These are phyloP conservation scores for Charanyca ferruginea DNA, from an alignment of 2,888 invertebrate species.

Conservation along the genomic window DNA sequence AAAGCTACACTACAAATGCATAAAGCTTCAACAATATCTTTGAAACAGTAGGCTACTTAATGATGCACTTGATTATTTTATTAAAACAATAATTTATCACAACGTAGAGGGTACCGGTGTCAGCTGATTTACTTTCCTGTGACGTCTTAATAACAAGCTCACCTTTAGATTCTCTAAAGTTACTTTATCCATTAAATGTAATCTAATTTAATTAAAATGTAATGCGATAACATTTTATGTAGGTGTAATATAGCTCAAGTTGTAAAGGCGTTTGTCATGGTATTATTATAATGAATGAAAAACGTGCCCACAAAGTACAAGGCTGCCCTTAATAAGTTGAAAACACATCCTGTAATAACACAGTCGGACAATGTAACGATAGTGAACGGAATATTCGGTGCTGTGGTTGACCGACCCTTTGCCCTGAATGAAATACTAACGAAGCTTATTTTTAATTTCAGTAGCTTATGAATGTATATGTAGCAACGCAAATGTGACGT, in stretches of 20 bases:
- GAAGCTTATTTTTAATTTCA: slow-evolving; percentile 67
- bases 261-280: slow-evolving; percentile 29
- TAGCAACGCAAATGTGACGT: slow-evolving; percentile 45
- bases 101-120: slow-evolving; percentile 4
- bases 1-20: not conserved
- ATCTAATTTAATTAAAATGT: slow-evolving; percentile 56
- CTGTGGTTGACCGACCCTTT: slow-evolving; percentile 48
- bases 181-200: slow-evolving; percentile 31
- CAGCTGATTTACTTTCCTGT: slow-evolving; percentile 23
- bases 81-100: slow-evolving; percentile 19
- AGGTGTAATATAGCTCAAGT: slow-evolving; percentile 39
- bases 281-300: slow-evolving; percentile 39
- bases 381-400: slow-evolving; percentile 50
- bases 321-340: slow-evolving; percentile 31
- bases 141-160: slow-evolving; percentile 37
- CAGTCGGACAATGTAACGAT: slow-evolving; percentile 42
- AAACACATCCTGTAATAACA: slow-evolving; percentile 44
- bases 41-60: not conserved
- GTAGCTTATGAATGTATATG: slow-evolving; percentile 14
- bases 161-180: slow-evolving; percentile 32
- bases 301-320: slow-evolving; percentile 25
- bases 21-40: not conserved
- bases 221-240: slow-evolving; percentile 46
- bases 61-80: slow-evolving; percentile 11
- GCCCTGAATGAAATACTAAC: slow-evolving; percentile 77